Evolutionary conservation across 2,113 vertebrate genomes (phyloP).

Genomic region (Chauna torquata): DNA sequence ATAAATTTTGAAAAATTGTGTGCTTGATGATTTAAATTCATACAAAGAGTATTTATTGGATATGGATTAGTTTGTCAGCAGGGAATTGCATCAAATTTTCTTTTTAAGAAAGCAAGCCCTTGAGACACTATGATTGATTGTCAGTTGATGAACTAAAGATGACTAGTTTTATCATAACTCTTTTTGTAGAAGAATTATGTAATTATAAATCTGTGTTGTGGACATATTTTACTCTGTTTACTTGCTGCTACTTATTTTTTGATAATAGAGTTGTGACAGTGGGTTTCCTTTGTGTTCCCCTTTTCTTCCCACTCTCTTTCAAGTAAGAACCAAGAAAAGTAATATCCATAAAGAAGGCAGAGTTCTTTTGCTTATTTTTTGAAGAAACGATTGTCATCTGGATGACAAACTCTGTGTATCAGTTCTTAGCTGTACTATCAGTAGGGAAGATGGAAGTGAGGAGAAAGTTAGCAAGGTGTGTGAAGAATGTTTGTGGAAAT

Average conservation of each 20-base stretch:
- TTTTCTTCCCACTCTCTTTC: background rate
- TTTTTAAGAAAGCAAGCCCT: background rate
- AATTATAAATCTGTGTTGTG: background rate
- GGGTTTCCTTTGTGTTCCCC: background rate
- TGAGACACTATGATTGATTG: background rate
- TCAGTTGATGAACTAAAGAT: background rate
- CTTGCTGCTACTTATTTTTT: background rate
- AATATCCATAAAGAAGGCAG: background rate
- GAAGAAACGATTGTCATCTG: background rate
- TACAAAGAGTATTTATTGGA: background rate
- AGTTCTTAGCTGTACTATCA: background rate
- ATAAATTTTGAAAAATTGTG: background rate
- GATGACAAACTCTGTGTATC: background rate
- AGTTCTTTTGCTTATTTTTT: background rate
- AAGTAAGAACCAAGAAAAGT: background rate
- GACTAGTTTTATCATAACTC: background rate
- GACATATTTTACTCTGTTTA: background rate
- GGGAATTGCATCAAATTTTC: background rate
- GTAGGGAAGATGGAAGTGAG: background rate
- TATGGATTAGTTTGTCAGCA: background rate
- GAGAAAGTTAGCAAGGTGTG: background rate
- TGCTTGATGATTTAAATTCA: background rate
- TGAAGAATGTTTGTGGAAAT: background rate
- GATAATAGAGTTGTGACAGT: background rate
- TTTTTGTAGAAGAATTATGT: background rate